A percentile compares a stretch with the other conserved stretches of the same genome.
phyloP scores from a whole-genome alignment of 2,888 invertebrate species.

The Ophion costatus region DNA sequence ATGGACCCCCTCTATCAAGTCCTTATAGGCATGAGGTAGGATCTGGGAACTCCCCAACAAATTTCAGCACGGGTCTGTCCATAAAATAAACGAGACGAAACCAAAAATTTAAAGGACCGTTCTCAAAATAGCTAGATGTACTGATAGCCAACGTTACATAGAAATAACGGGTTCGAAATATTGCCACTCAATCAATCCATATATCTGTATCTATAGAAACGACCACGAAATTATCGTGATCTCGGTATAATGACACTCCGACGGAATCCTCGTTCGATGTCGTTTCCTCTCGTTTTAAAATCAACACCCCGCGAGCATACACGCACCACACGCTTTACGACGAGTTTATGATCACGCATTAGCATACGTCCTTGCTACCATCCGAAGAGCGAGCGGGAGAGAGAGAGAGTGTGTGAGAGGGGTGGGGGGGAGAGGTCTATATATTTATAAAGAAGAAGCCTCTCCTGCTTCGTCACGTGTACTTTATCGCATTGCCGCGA shows the following conservation, averaged over 20 bases:
- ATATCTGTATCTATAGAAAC: background rate
- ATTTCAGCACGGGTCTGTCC: too few relatives aligned
- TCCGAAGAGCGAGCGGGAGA: background rate
- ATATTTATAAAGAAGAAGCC: conserved; percentile 41
- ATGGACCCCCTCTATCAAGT: too few relatives aligned
- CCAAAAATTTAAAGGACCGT: too few relatives aligned
- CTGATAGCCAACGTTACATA: too few relatives aligned
- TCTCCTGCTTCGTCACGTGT: conserved; percentile 20
- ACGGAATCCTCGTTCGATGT: conserved; percentile 51
- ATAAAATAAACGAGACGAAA: too few relatives aligned
- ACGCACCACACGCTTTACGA: conserved; percentile 62
- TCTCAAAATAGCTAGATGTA: too few relatives aligned
- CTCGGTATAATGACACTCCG: conserved; percentile 19
- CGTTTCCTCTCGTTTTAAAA: conserved; percentile 43
- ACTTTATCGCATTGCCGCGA: conserved; percentile 46
- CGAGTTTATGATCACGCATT: conserved; percentile 68
- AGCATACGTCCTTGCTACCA: conserved; percentile 72
- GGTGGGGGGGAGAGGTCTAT: background rate
- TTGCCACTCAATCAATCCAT: background rate
- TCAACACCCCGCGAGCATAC: conserved; percentile 33
- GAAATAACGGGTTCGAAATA: background rate
- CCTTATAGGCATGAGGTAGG: too few relatives aligned
- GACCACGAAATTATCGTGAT: conserved; percentile 57
- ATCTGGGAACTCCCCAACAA: too few relatives aligned
- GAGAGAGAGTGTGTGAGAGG: background rate